These are phyloP conservation scores for Uropetala carovei DNA, from an alignment of 2,888 invertebrate species.

Conservation along the genomic window DNA sequence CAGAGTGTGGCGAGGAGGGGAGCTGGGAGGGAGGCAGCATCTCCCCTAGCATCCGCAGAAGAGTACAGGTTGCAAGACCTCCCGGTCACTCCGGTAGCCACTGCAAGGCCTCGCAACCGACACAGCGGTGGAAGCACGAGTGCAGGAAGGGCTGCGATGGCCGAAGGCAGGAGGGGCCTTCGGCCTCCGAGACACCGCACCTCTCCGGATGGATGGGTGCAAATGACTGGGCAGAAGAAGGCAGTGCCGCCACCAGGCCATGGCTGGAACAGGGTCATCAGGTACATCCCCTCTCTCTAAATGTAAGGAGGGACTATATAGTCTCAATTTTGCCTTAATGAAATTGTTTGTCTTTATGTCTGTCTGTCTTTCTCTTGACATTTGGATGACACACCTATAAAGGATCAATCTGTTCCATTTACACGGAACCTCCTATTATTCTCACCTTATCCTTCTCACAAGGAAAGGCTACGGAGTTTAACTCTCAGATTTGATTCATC, in stretches of 20 bases:
- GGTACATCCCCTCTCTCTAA: not conserved
- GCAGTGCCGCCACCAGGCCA: not conserved
- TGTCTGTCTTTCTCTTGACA: too few relatives aligned
- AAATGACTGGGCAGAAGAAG: slow-evolving; percentile 34
- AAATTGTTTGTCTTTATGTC: too few relatives aligned
- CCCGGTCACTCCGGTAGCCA: not conserved
- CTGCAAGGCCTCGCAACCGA: slow-evolving; percentile 33
- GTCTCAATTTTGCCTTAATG: too few relatives aligned
- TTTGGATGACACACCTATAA: too few relatives aligned
- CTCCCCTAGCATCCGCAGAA: not conserved
- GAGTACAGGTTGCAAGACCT: slow-evolving; percentile 48
- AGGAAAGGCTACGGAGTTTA: too few relatives aligned
- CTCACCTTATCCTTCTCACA: too few relatives aligned
- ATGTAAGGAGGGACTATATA: too few relatives aligned
- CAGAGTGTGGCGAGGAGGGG: slow-evolving; percentile 65
- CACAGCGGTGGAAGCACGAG: not conserved
- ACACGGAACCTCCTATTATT: too few relatives aligned
- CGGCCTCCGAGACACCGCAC: slow-evolving; percentile 18
- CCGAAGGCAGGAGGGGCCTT: slow-evolving; percentile 26
- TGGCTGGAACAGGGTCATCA: slow-evolving; percentile 2
- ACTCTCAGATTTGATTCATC: too few relatives aligned
- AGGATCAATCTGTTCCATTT: too few relatives aligned
- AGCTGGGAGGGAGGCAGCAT: slow-evolving; percentile 21
- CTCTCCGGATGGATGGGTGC: slow-evolving; percentile 46
- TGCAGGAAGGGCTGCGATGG: not conserved